Evolutionary conservation across 2,113 vertebrate genomes (phyloP).

Genomic region (Stegastes partitus): DNA sequence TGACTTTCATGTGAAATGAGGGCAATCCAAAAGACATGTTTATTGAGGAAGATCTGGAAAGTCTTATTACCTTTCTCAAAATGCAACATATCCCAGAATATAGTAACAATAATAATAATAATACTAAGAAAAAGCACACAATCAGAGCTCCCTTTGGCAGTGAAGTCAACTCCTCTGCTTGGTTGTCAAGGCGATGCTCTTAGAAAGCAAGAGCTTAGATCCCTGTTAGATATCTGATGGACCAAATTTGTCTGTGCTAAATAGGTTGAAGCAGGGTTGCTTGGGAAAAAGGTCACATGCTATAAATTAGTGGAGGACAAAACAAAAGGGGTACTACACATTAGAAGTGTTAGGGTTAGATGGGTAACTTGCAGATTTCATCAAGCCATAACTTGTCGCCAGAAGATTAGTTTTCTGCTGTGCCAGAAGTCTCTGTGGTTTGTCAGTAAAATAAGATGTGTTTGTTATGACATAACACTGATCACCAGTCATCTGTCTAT

Average conservation of each 20-base stretch:
- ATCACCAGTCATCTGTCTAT: slow-evolving; percentile 55
- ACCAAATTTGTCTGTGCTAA: not conserved
- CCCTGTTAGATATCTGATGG: not conserved
- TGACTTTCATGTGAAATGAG: too few relatives aligned
- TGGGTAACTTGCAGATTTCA: too few relatives aligned
- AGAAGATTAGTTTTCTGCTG: too few relatives aligned
- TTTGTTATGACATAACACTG: slow-evolving; percentile 54
- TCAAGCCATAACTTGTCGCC: too few relatives aligned
- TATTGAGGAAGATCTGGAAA: too few relatives aligned
- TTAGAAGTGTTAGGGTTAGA: too few relatives aligned
- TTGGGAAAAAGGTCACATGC: not conserved
- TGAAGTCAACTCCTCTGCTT: not conserved
- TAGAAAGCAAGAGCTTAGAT: not conserved
- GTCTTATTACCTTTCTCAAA: too few relatives aligned
- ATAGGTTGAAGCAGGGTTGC: not conserved
- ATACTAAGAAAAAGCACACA: too few relatives aligned
- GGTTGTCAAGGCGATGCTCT: not conserved
- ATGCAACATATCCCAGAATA: too few relatives aligned
- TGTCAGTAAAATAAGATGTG: slow-evolving; percentile 39
- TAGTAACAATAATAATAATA: too few relatives aligned
- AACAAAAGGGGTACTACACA: not conserved
- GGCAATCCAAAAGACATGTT: too few relatives aligned
- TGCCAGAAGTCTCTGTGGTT: not conserved
- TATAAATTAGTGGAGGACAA: not conserved
- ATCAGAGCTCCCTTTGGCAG: not conserved